These are phyloP conservation scores for Romanogobio albipinnatus DNA, from an alignment of 2,113 vertebrate species.

Conservation along the genomic window DNA sequence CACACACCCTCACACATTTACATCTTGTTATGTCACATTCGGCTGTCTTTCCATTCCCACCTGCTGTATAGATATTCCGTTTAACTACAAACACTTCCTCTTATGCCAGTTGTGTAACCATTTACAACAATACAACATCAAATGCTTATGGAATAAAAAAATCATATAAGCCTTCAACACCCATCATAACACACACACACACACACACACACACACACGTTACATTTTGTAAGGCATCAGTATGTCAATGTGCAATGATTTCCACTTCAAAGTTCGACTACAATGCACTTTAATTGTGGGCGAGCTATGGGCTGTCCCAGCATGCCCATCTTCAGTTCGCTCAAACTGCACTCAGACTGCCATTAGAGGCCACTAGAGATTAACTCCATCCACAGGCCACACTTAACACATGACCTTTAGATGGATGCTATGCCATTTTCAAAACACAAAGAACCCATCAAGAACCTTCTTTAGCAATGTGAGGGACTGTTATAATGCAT, in stretches of 20 bases:
- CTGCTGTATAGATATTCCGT: conserved; percentile 7
- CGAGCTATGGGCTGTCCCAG: not conserved
- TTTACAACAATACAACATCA: not conserved
- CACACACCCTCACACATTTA: conserved; percentile 13
- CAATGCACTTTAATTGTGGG: not conserved
- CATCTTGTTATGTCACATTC: conserved; percentile 11
- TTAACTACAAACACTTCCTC: not conserved
- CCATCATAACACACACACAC: not conserved
- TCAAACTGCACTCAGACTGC: conserved; percentile 16
- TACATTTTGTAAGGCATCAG: not conserved
- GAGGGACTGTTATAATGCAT: not conserved
- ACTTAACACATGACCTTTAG: conserved; percentile 1
- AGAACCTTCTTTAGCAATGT: not conserved
- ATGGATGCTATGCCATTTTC: not conserved
- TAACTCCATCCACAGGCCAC: not conserved
- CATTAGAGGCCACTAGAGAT: conserved; percentile 26
- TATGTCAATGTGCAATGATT: not conserved
- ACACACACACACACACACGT: not conserved
- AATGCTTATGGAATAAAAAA: not conserved
- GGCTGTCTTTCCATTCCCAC: conserved; percentile 13
- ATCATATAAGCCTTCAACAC: not conserved
- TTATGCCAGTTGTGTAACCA: not conserved
- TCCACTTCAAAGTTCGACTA: not conserved
- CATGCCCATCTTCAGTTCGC: not conserved
- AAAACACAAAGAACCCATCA: not conserved